Conservation (phyloP, 2,797 vertebrate species). For the Thalassophryne amazonica region DNA sequence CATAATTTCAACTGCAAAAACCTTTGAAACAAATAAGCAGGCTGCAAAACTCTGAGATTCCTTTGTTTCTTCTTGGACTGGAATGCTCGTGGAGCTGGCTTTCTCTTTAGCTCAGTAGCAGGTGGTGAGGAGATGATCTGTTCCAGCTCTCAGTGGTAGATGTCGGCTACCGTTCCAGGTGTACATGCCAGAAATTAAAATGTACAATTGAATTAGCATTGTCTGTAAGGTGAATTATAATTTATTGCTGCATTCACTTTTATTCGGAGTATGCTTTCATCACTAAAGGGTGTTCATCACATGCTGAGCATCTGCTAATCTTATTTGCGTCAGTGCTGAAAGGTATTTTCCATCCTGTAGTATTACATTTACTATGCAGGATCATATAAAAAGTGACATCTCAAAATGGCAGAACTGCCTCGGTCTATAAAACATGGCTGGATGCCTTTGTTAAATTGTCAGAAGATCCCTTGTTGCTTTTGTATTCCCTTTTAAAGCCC, state of each 20-base stretch:
- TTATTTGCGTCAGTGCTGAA: constrained; percentile 32
- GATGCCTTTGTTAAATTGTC: not conserved
- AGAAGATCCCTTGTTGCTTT: not conserved
- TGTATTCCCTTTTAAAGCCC: not conserved
- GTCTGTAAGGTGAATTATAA: constrained; percentile 43
- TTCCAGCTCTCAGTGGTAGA: constrained; percentile 4
- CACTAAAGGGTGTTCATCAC: constrained; percentile 25
- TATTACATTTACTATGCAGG: constrained; percentile 4
- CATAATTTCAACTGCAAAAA: not conserved
- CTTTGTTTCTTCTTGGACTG: not conserved
- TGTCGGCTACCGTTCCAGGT: constrained; percentile 13
- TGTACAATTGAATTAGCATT: constrained; percentile 45
- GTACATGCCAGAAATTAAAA: constrained; percentile 6
- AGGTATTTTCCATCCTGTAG: constrained; percentile 2
- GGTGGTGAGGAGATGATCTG: constrained; percentile 1
- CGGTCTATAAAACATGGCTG: not conserved
- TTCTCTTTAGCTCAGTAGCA: constrained; percentile 6
- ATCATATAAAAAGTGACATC: constrained; percentile 17
- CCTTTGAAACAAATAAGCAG: not conserved
- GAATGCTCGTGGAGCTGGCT: not conserved
- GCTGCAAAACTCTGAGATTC: not conserved
- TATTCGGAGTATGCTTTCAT: constrained; percentile 31
- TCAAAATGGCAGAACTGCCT: constrained; percentile 12
- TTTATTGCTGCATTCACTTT: constrained; percentile 42
- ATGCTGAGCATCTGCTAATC: constrained; percentile 37